Evolutionary conservation across 2,888 invertebrate genomes (phyloP), one percentile per base, ranked within the genome.

Genomic region (Lagria hirta): DNA sequence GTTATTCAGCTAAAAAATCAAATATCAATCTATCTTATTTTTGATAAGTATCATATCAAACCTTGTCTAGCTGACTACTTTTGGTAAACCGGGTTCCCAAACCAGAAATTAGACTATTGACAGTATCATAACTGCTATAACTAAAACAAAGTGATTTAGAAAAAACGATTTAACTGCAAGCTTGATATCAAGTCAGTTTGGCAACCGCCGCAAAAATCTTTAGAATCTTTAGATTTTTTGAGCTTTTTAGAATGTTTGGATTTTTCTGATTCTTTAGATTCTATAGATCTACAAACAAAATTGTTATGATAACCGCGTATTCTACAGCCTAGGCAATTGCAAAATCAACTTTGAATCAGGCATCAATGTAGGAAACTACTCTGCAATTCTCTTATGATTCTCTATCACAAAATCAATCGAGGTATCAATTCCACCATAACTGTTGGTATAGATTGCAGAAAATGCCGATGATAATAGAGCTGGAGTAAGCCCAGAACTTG

Each of bases 361-460:
- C n/a, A n/a, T n/a, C n/a, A 40, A 11, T 12, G 18, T 24, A 4
- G n/a, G 2, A 29, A 16, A 20, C 41, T 41, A 26, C 4, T 16
- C 18, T 3, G 33, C n/a, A 10, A 41, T 33, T 8, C 12, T 11
- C 2, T 15, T 48, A 27, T 72, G 71, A 15, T 75, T 64, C 0
- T 55, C 41, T 1, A 60, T 48, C 1, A 81, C 55, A 57, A 82
- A 82, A 2, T 71, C 66, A 3, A 79, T 61, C 3, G 75, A 75
- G 0, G 69, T 41, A 3, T 66, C 35, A 0, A 80, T 71, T 28
- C 80, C 81, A 48, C 71, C 71, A 26, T 75, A 73, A 52, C 77
- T 80, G 40, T 77, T 73, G 0, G 71, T 61, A 15, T 80, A 70
- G 0, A 80, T 73, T 3, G 76, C 73, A 0, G 66, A 40, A 49